These are phyloP conservation scores for Asobara japonica DNA, from an alignment of 1,140 invertebrate species.

Conservation along the genomic window DNA sequence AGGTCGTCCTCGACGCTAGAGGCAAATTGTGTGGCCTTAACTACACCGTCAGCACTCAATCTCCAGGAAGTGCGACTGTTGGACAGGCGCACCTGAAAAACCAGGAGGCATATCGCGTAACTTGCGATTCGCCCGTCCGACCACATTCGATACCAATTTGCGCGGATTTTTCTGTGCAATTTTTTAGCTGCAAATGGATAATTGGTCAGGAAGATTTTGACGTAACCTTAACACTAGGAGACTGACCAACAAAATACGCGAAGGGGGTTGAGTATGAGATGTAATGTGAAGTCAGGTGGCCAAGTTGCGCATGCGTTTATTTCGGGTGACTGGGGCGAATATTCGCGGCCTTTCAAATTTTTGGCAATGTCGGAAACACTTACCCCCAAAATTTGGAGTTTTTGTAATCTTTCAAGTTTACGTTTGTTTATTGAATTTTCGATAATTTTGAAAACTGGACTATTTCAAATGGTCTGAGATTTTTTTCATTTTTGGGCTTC, in stretches of 20 bases:
- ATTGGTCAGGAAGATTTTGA: conserved; percentile 11
- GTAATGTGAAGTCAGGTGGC: not conserved
- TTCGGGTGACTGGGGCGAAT: no score
- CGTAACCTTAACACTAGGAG: conserved; percentile 28
- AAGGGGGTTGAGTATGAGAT: not conserved
- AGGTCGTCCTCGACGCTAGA: conserved; percentile 53
- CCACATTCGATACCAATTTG: conserved; percentile 41
- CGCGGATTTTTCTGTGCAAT: not conserved
- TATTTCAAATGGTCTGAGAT: no score
- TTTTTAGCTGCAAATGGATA: not conserved
- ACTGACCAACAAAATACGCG: conserved; percentile 11
- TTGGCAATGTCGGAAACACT: no score
- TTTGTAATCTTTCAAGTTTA: no score
- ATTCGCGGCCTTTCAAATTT: no score
- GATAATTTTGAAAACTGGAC: no score
- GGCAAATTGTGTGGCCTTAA: conserved; percentile 54
- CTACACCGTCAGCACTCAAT: conserved; percentile 57
- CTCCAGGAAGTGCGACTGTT: conserved; percentile 63
- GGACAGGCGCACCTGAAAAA: conserved; percentile 57
- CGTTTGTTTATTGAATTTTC: no score
- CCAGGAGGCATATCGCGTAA: conserved; percentile 56
- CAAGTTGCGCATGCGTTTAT: not conserved
- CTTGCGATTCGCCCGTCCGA: conserved; percentile 47
- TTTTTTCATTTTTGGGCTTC: no score
- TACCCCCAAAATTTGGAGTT: no score